phyloP scores from a whole-genome alignment of 2,797 vertebrate genomes.

The Cuniculus paca region DNA sequence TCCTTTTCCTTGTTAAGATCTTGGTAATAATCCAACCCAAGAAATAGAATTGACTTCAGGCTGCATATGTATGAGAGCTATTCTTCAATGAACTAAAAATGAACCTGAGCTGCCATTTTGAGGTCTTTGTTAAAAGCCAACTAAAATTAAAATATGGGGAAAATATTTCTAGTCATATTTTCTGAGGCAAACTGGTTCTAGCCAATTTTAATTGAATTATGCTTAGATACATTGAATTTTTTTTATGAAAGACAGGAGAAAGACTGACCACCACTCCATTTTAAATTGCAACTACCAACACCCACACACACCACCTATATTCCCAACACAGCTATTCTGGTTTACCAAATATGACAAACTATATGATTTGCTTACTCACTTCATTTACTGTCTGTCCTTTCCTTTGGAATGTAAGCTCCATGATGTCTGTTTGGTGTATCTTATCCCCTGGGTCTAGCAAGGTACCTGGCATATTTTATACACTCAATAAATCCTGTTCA shows the following conservation, averaged over 20 bases:
- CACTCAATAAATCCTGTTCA: background rate
- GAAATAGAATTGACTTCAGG: conserved; percentile 68
- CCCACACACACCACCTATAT: background rate
- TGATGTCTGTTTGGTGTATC: background rate
- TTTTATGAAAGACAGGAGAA: background rate
- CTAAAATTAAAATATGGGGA: conserved; percentile 78
- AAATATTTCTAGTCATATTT: conserved; percentile 70
- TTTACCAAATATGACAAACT: conserved; percentile 42
- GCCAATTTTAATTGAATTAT: conserved; percentile 25
- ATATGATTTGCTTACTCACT: conserved; percentile 45
- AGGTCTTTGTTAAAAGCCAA: conserved; percentile 77
- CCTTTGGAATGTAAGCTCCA: background rate
- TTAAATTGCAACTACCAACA: background rate
- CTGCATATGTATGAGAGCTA: conserved; percentile 71
- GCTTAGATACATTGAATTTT: conserved; percentile 20
- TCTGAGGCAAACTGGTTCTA: conserved; percentile 65
- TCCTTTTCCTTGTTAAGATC: conserved; percentile 79
- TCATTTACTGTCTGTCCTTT: conserved; percentile 25
- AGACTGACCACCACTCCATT: background rate
- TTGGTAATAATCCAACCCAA: conserved; percentile 74
- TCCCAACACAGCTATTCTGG: background rate
- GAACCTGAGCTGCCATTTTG: conserved; percentile 77
- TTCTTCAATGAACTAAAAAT: conserved; percentile 80
- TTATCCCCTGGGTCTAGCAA: background rate
- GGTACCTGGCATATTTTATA: background rate